phyloP scores from a whole-genome alignment of 2,113 vertebrate species.

The Austrofundulus limnaeus region DNA sequence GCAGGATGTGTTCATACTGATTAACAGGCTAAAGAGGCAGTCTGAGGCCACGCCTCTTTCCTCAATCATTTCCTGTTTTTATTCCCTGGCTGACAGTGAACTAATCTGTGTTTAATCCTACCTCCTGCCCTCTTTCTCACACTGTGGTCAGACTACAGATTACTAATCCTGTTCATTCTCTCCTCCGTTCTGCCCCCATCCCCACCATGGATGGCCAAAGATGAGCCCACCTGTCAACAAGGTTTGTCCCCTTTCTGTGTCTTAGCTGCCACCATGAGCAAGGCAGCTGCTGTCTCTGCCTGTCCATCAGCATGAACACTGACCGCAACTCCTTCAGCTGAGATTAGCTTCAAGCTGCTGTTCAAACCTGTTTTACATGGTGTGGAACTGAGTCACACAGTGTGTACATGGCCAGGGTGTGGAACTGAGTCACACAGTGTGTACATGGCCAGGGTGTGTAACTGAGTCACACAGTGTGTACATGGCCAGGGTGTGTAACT shows the following conservation, averaged over 20 bases:
- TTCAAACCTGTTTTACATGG: too few species aligned
- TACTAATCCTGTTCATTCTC: slow-evolving; percentile 83
- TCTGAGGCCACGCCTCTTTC: background rate
- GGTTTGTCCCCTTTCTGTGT: slow-evolving; percentile 83
- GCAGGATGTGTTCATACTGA: too few species aligned
- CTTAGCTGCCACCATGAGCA: slow-evolving; percentile 72
- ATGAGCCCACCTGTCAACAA: slow-evolving; percentile 80
- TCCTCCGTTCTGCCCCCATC: slow-evolving; percentile 76
- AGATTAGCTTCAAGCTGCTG: background rate
- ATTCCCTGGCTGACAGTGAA: background rate
- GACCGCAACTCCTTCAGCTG: background rate
- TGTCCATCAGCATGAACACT: slow-evolving; percentile 59
- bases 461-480: too few species aligned
- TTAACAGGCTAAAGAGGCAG: too few species aligned
- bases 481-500: too few species aligned
- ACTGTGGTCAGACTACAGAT: slow-evolving; percentile 56
- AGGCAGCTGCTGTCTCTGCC: slow-evolving; percentile 72
- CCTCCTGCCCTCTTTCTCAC: slow-evolving; percentile 28
- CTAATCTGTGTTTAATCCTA: slow-evolving; percentile 7
- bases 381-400: too few species aligned
- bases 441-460: too few species aligned
- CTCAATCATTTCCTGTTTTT: background rate
- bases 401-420: too few species aligned
- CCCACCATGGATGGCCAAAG: slow-evolving; percentile 80
- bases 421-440: too few species aligned